Evolutionary conservation across 2,888 invertebrate genomes (phyloP), one percentile per base, ranked within the genome.

Genomic region (Eupithecia dodoneata): DNA sequence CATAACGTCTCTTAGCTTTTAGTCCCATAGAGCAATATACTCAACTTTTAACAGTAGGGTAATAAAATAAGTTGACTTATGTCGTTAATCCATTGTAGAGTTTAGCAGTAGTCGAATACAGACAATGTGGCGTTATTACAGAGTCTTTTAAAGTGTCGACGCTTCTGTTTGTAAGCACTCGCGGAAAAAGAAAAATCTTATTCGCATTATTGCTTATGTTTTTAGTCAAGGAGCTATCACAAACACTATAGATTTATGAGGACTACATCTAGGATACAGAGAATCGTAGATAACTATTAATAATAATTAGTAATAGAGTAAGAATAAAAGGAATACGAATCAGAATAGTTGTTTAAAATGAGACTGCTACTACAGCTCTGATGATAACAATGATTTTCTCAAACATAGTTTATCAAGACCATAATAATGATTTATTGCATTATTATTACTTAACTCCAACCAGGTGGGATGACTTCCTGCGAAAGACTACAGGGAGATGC

Each of bases 61-160:
- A 88, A 88, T 91, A 91, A 91, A 91, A 89, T 85, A 86, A 87
- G 89, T 89, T 87, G 88, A 89, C 88, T 89, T 87, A 84, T 83
- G 90, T 88, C 91, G 92, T 92, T 92, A 91, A 91, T 90, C 88
- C 89, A 89, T 90, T 91, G 90, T 89, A 87, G 84, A 88, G 85
- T 89, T 90, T 87, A 87, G 84, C 85, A 87, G 88, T 86, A 88
- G 84, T 82, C 82, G 81, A 85, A 85, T 63, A 80, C 76, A 79
- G 81, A 91, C 91, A 86, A 87, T 91, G 92, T 91, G 84, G 82
- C 85, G 89, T 86, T 84, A 87, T 87, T 81, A 81, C 80, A 71
- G 49, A 79, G 67, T 79, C 72, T 80, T 79, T 78, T 78, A 81
- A 81, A 82, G 59, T 77, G 63, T 3, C 18, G 75, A 13, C 42